These are phyloP conservation scores for Nansenia antarctica DNA, from an alignment of 2,113 vertebrate species.

Conservation along the genomic window DNA sequence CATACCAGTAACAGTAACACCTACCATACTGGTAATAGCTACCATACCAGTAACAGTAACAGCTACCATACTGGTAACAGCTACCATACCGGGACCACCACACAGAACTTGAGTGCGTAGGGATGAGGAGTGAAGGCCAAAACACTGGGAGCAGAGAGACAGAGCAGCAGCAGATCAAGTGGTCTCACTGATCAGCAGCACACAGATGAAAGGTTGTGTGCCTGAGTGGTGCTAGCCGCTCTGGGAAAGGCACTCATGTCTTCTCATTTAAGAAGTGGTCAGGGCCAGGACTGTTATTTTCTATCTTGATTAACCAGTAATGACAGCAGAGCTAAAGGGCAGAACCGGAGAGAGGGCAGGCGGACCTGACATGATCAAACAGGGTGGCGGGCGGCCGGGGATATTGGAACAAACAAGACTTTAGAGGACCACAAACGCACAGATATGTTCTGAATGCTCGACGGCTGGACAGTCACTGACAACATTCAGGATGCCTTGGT, in stretches of 20 bases:
- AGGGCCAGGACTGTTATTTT: slow-evolving; percentile 67
- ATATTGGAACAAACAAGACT: not conserved
- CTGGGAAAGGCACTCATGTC: slow-evolving; percentile 27
- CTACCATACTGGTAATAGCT: no score
- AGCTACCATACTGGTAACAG: no score
- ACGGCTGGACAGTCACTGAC: slow-evolving; percentile 12
- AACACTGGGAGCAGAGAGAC: no score
- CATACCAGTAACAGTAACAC: no score
- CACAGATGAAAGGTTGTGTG: slow-evolving; percentile 2
- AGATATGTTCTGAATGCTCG: slow-evolving; percentile 36
- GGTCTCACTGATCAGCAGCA: slow-evolving; percentile 50
- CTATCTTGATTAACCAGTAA: slow-evolving; percentile 73
- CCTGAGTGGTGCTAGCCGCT: slow-evolving; percentile 30
- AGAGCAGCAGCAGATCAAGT: not conserved
- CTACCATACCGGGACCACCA: not conserved
- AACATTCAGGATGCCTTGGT: slow-evolving; percentile 57
- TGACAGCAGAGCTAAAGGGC: slow-evolving; percentile 62
- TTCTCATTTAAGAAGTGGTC: slow-evolving; percentile 57
- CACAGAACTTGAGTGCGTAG: slow-evolving; percentile 36
- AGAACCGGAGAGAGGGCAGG: slow-evolving; percentile 19
- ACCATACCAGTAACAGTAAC: no score
- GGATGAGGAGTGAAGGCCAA: not conserved
- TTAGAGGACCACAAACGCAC: slow-evolving; percentile 11
- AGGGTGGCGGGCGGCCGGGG: slow-evolving; percentile 5
- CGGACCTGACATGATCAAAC: slow-evolving; percentile 32